Conservation (phyloP, 2,797 vertebrate species). For the Tinamus major region DNA sequence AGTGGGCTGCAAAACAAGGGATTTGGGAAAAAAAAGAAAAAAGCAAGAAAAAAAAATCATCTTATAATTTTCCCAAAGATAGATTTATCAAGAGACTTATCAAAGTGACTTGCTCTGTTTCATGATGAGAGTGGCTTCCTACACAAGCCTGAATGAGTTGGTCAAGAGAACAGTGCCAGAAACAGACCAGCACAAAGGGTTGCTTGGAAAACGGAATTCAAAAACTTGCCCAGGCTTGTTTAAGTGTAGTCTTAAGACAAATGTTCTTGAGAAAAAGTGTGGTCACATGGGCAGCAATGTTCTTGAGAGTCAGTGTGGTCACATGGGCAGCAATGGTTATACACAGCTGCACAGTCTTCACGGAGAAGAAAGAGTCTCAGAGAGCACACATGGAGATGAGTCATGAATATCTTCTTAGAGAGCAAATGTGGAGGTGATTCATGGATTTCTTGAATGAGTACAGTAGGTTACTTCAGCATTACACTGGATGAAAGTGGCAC, state of each 20-base stretch:
- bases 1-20: neutral
- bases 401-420: neutral
- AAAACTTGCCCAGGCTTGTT: constrained; percentile 1
- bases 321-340: neutral
- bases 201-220: neutral
- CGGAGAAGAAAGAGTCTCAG: neutral
- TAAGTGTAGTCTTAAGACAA: neutral
- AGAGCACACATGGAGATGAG: neutral
- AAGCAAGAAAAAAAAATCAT: neutral
- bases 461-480: neutral
- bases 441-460: neutral
- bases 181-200: neutral
- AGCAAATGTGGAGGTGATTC: neutral
- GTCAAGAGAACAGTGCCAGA: neutral
- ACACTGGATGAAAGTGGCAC: neutral
- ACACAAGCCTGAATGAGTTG: neutral
- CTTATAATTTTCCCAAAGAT: neutral
- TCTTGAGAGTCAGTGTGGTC: neutral
- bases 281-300: neutral
- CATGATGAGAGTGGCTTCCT: neutral
- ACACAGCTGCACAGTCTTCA: neutral
- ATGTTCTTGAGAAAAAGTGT: neutral
- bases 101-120: neutral
- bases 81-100: neutral
- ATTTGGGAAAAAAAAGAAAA: neutral